These are phyloP conservation scores for Argya squamiceps DNA, from an alignment of 2,797 vertebrate species.

Conservation along the genomic window DNA sequence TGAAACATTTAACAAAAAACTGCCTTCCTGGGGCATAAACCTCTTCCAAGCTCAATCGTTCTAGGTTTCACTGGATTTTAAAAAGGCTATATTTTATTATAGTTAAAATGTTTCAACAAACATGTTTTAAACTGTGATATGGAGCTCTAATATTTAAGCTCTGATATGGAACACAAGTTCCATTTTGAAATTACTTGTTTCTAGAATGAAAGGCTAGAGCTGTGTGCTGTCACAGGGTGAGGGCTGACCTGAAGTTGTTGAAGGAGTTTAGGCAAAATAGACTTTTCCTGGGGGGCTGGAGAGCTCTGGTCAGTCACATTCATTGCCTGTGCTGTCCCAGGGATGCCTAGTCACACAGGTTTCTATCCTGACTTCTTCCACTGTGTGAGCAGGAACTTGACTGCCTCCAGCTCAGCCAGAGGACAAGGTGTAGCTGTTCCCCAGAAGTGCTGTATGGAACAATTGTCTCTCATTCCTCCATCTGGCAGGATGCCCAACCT, in stretches of 20 bases:
- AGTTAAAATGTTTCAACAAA: neutral
- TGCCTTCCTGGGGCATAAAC: neutral
- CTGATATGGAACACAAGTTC: neutral
- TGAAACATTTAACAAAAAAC: neutral
- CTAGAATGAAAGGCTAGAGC: neutral
- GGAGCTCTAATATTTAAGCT: neutral
- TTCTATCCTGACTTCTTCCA: neutral
- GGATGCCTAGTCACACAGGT: neutral
- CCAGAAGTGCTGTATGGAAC: accelerated
- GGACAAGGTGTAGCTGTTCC: neutral
- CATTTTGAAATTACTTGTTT: neutral
- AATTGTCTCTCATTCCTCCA: neutral
- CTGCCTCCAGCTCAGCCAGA: neutral
- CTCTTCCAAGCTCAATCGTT: neutral
- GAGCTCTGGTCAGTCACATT: neutral
- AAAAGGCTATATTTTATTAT: neutral
- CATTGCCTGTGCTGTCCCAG: neutral
- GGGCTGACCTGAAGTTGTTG: neutral
- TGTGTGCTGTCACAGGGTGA: neutral
- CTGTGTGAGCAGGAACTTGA: neutral
- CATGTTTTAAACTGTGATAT: neutral
- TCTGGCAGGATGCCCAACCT: neutral
- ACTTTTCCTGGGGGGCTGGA: neutral
- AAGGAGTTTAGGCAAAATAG: neutral
- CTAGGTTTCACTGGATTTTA: neutral